Conservation (phyloP, 2,113 vertebrate genomes). For the Calyptommatus sinebrachiatus region DNA sequence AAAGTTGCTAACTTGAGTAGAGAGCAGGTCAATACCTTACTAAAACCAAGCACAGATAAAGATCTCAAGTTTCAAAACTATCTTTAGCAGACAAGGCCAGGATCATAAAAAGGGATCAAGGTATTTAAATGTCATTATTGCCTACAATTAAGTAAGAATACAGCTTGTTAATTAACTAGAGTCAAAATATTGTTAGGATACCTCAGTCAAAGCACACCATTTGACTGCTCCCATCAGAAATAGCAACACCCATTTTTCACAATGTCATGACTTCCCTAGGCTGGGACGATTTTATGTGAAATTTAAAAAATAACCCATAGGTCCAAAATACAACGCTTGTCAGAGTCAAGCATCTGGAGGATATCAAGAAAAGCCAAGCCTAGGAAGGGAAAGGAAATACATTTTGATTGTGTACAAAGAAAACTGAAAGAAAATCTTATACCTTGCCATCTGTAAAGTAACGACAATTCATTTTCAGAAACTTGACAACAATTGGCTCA, state of each 20-base stretch:
- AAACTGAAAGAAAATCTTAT: slow-evolving; percentile 17
- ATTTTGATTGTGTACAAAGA: background rate
- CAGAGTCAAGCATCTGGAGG: background rate
- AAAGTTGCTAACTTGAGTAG: slow-evolving; percentile 1
- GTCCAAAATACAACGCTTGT: background rate
- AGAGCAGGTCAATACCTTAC: background rate
- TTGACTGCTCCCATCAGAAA: background rate
- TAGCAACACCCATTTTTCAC: background rate
- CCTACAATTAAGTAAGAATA: slow-evolving; percentile 1
- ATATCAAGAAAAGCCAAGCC: background rate
- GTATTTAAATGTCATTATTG: slow-evolving; percentile 11
- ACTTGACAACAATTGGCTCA: slow-evolving; percentile 88
- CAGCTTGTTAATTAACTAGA: slow-evolving; percentile 6
- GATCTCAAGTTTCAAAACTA: slow-evolving; percentile 18
- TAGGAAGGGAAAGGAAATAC: background rate
- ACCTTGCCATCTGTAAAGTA: slow-evolving; percentile 99
- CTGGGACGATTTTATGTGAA: background rate
- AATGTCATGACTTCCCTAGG: background rate
- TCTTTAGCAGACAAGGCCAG: slow-evolving; percentile 21
- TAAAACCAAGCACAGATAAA: background rate
- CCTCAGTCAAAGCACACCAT: background rate
- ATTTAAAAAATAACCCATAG: background rate
- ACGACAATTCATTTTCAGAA: slow-evolving; percentile 98
- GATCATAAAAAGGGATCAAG: slow-evolving; percentile 26
- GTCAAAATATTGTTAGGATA: background rate